A percentile compares a stretch with the other conserved stretches of the same genome.
Evolutionary conservation across 2,888 invertebrate genomes (phyloP).

Genomic region (Prenolepis imparis): DNA sequence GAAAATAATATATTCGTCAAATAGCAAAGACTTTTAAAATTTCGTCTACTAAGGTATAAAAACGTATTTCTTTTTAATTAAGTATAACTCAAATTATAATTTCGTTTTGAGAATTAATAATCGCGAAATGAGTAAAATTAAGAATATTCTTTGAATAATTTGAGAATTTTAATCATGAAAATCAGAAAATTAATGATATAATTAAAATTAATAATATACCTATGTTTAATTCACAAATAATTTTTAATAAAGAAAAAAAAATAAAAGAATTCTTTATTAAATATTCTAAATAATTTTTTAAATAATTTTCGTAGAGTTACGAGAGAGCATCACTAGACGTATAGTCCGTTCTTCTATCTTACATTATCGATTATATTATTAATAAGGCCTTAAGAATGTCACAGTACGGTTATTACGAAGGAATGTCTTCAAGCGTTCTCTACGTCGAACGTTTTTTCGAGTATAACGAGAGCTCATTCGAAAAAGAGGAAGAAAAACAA

Average conservation of each 20-base stretch:
- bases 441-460: conserved; percentile 74
- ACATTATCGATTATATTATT: conserved; percentile 72
- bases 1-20: conserved; percentile 20
- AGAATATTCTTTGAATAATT: neutral
- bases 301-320: conserved; percentile 12
- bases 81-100: neutral
- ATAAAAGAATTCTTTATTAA: conserved; percentile 1
- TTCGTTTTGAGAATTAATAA: neutral
- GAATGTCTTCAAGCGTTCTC: conserved; percentile 82
- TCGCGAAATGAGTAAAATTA: neutral
- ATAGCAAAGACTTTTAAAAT: neutral
- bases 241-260: neutral
- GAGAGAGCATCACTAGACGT: conserved; percentile 50
- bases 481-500: conserved; percentile 61
- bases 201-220: conserved; percentile 16
- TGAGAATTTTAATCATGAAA: neutral
- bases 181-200: neutral
- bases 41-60: neutral
- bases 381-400: conserved; percentile 83
- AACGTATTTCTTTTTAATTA: neutral
- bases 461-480: conserved; percentile 69
- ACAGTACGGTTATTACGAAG: conserved; percentile 84
- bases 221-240: neutral
- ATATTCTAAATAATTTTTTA: conserved; percentile 13
- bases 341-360: conserved; percentile 58